These are phyloP conservation scores for Psammodynastes pulverulentus DNA, from an alignment of 2,113 vertebrate genomes.

Conservation along the genomic window DNA sequence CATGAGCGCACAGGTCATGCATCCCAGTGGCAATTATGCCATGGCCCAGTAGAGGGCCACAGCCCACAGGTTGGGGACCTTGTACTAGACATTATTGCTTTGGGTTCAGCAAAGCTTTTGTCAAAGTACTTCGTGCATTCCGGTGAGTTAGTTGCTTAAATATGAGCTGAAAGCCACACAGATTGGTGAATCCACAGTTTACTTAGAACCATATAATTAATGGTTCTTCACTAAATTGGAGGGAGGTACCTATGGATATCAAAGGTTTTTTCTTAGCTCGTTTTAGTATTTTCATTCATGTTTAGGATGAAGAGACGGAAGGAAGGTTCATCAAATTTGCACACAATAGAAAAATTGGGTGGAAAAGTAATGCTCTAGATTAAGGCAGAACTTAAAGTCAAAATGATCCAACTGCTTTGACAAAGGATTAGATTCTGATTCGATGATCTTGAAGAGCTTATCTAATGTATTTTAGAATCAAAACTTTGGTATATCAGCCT, in stretches of 20 bases:
- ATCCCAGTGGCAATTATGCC: too few relatives aligned
- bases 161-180: neutral
- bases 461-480: neutral
- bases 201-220: neutral
- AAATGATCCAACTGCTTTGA: neutral
- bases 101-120: neutral
- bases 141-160: neutral
- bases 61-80: too few relatives aligned
- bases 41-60: too few relatives aligned
- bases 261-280: neutral
- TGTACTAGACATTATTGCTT: neutral
- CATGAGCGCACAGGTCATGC: accelerated
- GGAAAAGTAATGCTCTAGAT: neutral
- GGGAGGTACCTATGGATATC: neutral
- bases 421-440: neutral
- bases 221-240: neutral
- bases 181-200: neutral
- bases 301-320: neutral
- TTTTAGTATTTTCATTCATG: neutral
- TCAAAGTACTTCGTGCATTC: neutral
- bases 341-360: neutral
- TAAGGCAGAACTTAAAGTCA: neutral
- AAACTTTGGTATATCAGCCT: neutral
- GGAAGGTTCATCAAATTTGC: neutral
- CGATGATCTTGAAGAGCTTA: neutral